Conservation (phyloP, 2,113 vertebrate species). For the Odocoileus virginianus region DNA sequence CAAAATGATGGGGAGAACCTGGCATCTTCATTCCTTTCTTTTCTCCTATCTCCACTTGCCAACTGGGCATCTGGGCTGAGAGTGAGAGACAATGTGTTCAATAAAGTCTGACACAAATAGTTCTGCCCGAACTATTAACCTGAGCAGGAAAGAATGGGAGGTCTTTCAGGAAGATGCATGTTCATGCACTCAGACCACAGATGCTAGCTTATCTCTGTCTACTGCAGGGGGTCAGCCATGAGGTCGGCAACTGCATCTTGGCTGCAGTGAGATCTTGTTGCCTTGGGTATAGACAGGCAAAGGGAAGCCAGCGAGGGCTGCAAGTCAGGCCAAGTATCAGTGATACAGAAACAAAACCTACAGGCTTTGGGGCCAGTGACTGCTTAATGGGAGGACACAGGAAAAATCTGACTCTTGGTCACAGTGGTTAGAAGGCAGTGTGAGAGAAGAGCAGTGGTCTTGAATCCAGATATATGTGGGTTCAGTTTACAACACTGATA, state of each 20-base stretch:
- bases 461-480: neutral
- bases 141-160: neutral
- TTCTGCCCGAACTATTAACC: neutral
- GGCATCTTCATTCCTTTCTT: neutral
- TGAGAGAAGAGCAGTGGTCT: neutral
- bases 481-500: neutral
- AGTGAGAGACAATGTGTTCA: neutral
- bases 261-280: neutral
- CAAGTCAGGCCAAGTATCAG: neutral
- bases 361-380: neutral
- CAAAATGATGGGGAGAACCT: neutral
- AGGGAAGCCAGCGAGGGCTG: neutral
- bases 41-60: neutral
- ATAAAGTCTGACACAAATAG: neutral
- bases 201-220: neutral
- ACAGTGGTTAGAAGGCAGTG: neutral
- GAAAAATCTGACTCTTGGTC: neutral
- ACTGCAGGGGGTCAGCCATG: neutral
- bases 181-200: neutral
- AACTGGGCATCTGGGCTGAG: neutral
- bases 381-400: neutral
- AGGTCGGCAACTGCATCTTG: neutral
- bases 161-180: neutral
- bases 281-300: conserved; percentile 21
- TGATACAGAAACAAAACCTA: neutral